These are phyloP conservation scores for Peromyscus maniculatus DNA, from an alignment of 2,113 vertebrate genomes.

Conservation along the genomic window DNA sequence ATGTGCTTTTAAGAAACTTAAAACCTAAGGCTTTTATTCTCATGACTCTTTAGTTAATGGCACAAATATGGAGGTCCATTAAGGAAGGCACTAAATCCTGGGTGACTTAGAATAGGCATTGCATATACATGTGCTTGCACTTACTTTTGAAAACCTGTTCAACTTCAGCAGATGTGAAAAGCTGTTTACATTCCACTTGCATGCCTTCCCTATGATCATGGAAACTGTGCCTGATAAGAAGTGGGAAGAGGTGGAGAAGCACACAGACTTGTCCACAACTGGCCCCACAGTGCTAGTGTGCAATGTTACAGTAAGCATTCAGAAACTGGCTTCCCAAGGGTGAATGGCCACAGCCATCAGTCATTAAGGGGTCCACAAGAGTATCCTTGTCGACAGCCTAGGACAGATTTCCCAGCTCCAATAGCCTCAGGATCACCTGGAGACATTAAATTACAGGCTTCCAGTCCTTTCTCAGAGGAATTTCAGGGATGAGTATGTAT, in stretches of 20 bases:
- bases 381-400: neutral
- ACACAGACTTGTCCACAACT: neutral
- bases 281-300: too few species aligned
- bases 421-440: neutral
- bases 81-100: neutral
- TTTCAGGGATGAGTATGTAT: neutral
- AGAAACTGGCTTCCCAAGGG: neutral
- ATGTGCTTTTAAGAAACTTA: conserved; percentile 10
- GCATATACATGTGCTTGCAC: neutral
- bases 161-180: conserved; percentile 5
- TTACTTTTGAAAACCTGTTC: conserved; percentile 15
- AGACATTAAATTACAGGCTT: neutral
- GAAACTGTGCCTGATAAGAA: neutral
- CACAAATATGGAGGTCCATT: conserved; percentile 3
- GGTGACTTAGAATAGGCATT: neutral
- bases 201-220: neutral
- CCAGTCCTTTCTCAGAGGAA: neutral
- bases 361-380: neutral
- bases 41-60: conserved; percentile 1
- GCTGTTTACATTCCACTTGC: neutral
- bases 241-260: neutral
- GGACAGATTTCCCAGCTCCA: neutral
- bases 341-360: neutral
- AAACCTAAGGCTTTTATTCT: conserved; percentile 43
- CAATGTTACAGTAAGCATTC: neutral